Percentiles rank a stretch among this genome's conserved stretches.
phyloP scores from a whole-genome alignment of 1,140 invertebrate species.

The Hyphantria cunea region DNA sequence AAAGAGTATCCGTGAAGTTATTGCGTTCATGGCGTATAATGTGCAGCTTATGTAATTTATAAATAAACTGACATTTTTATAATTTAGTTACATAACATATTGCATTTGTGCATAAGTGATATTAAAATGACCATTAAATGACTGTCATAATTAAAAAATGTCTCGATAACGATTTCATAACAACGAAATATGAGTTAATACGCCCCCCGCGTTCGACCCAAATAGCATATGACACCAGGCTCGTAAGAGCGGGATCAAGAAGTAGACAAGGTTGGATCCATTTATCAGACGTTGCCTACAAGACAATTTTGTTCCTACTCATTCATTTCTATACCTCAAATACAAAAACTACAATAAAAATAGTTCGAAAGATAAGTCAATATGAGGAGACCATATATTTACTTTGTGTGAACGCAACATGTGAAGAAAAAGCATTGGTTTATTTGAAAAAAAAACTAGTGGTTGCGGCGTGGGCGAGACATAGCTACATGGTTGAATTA shows the following conservation, averaged over 20 bases:
- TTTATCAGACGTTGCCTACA: constrained; percentile 71
- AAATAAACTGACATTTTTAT: background rate
- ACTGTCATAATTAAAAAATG: no score
- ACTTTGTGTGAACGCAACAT: constrained; percentile 35
- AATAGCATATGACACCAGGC: constrained; percentile 63
- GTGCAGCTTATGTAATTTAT: background rate
- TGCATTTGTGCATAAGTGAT: no score
- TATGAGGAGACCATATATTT: constrained; percentile 24
- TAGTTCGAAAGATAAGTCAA: constrained; percentile 32
- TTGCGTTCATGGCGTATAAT: background rate
- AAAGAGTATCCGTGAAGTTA: background rate
- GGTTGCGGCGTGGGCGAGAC: constrained; percentile 54
- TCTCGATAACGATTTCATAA: constrained; percentile 7
- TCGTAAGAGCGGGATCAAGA: constrained; percentile 71
- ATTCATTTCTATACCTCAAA: constrained; percentile 34
- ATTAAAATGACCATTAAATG: no score
- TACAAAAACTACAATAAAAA: constrained; percentile 5
- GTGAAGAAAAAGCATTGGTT: constrained; percentile 52
- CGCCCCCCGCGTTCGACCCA: constrained; percentile 50
- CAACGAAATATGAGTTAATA: constrained; percentile 37
- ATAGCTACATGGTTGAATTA: constrained; percentile 59
- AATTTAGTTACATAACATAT: no score
- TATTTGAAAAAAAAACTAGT: constrained; percentile 37
- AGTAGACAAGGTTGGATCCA: constrained; percentile 76
- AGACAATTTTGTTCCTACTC: constrained; percentile 42